Evolutionary conservation across 2,888 invertebrate species (phyloP), one percentile per base, ranked within the genome.

Genomic region (Neocrepidodera transversa): DNA sequence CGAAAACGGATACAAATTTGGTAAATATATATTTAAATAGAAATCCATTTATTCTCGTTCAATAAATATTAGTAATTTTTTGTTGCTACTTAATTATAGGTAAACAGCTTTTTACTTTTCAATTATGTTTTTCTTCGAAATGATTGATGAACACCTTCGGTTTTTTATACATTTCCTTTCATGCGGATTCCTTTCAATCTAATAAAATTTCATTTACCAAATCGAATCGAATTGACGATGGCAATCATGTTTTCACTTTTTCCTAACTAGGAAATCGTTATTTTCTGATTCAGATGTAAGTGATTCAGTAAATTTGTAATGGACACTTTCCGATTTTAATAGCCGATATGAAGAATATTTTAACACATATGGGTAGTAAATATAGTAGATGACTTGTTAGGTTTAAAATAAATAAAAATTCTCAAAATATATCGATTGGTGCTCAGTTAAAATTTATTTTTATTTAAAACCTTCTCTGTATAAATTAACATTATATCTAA

Each of bases 151-250:
- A 45, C 30, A 30, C 52, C 38, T 50, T 45, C 32, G 45, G 43
- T 53, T 53, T 53, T 53, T 53, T 38, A 26, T 53, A n/a, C 43
- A 38, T 43, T 53, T 45, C 30, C 53, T 43, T 53, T 53, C 53
- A 20, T 30, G 42, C 43, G 43, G 18, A 53, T 47, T 47, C 47
- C 16, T 28, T 28, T 13, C 35, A 23, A 20, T 20, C n/a, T 42
- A 42, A 42, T 42, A 42, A 42, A 18, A 30, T 20, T 32, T 32
- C 35, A 43, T 53, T 53, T 53, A 53, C 43, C 35, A 43, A 53
- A 43, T 18, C 43, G 32, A 53, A 43, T 43, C 47, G 47, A 13
- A 42, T 17, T 20, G 16, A 28, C 8, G 47, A 47, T 30, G 20
- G 11, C 14, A 7, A 14, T 28, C 13, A 10, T 28, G 47, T 47